These are phyloP conservation scores for Macrobrachium rosenbergii DNA, from an alignment of 1,140 invertebrate species.

Conservation along the genomic window DNA sequence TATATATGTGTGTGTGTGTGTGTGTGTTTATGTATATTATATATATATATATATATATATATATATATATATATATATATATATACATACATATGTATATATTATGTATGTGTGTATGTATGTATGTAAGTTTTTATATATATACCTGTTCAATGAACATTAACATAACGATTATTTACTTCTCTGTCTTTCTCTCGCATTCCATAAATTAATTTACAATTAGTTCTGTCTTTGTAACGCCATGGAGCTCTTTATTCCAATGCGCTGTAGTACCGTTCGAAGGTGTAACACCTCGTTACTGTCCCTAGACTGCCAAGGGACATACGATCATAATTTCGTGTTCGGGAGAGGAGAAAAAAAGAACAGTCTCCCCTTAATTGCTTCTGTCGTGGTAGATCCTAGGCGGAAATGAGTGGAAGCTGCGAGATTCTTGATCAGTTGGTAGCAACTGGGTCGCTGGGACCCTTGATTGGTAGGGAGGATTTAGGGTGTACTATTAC, in stretches of 20 bases:
- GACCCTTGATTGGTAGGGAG: too few relatives aligned
- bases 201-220: background rate
- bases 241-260: too few relatives aligned
- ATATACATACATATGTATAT: background rate
- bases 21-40: too few relatives aligned
- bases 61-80: slow-evolving; percentile 21
- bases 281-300: too few relatives aligned
- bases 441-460: too few relatives aligned
- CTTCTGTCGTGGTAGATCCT: background rate
- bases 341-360: background rate
- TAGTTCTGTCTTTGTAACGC: background rate
- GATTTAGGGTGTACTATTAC: too few relatives aligned
- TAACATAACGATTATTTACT: background rate
- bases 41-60: background rate
- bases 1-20: background rate
- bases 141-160: background rate
- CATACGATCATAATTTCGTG: too few relatives aligned
- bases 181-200: background rate
- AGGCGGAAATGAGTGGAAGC: background rate
- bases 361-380: background rate
- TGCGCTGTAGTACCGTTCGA: too few relatives aligned
- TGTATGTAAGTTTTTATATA: background rate
- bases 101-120: background rate
- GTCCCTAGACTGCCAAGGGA: too few relatives aligned
- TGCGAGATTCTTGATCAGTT: background rate